Evolutionary conservation across 2,888 invertebrate species (phyloP).

Genomic region (Melinaea menophilus): DNA sequence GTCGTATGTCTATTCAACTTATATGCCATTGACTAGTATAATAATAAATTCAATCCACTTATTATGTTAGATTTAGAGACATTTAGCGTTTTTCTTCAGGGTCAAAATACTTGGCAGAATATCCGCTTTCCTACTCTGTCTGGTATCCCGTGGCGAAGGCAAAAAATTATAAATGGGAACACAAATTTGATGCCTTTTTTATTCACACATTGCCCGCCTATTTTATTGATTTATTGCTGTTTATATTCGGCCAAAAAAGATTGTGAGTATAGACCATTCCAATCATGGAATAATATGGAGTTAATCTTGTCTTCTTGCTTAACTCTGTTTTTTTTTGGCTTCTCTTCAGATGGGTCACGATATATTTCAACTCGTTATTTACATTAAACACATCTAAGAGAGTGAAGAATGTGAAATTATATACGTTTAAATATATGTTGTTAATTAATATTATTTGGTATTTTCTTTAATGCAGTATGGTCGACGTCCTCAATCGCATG

Average conservation of each 20-base stretch:
- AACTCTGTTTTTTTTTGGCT: too few species aligned
- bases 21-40: too few species aligned
- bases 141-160: conserved; percentile 84
- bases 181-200: conserved; percentile 78
- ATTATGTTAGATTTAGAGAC: neutral
- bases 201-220: conserved; percentile 84
- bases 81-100: conserved; percentile 40
- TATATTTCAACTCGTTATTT: too few species aligned
- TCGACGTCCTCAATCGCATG: conserved; percentile 27
- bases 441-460: neutral
- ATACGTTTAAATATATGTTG: neutral
- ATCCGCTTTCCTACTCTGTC: conserved; percentile 81
- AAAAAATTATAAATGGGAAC: conserved; percentile 78
- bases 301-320: too few species aligned
- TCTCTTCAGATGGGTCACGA: too few species aligned
- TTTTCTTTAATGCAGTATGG: conserved; percentile 36
- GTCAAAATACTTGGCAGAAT: conserved; percentile 42
- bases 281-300: neutral
- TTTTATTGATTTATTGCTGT: conserved; percentile 79
- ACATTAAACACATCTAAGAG: too few species aligned
- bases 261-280: conserved; percentile 75
- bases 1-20: too few species aligned
- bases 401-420: too few species aligned
- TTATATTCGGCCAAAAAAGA: conserved; percentile 80
- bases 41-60: too few species aligned